Evolutionary conservation across 2,888 invertebrate species (phyloP).

Genomic region (Sialis fuliginosa): DNA sequence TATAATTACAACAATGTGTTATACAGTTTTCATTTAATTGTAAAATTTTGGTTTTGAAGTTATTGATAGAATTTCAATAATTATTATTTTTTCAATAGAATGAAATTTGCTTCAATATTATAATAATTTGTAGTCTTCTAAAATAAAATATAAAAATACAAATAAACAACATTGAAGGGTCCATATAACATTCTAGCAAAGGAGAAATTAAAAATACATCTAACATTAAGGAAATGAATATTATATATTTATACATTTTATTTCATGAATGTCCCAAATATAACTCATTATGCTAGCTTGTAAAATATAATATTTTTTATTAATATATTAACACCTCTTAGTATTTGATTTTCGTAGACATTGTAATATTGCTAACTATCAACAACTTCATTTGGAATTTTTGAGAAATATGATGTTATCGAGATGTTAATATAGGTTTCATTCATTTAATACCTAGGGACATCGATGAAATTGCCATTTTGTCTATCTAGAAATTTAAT

Average conservation of each 20-base stretch:
- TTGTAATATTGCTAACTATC: not conserved
- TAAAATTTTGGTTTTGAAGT: not conserved
- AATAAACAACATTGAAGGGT: slow-evolving; percentile 2
- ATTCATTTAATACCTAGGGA: too few species aligned
- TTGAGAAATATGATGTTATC: not conserved
- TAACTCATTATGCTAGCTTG: not conserved
- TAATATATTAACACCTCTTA: not conserved
- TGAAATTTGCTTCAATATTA: not conserved
- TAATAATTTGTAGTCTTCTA: too few species aligned
- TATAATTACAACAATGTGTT: too few species aligned
- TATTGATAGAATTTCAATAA: not conserved
- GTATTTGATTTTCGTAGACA: not conserved
- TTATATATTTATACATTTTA: not conserved
- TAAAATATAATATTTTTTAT: not conserved
- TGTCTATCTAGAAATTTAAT: too few species aligned
- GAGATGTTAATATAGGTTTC: too few species aligned
- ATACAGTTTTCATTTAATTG: not conserved
- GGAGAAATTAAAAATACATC: slow-evolving; percentile 1
- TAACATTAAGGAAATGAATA: not conserved
- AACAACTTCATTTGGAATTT: not conserved
- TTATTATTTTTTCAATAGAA: not conserved
- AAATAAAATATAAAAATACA: not conserved
- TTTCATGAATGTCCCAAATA: too few species aligned
- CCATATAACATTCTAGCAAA: slow-evolving; percentile 4
- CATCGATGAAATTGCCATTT: too few species aligned